Percentiles rank a stretch among this genome's conserved stretches.
Evolutionary conservation across 2,113 vertebrate genomes (phyloP).

Genomic region (Coregonus clupeaformis): DNA sequence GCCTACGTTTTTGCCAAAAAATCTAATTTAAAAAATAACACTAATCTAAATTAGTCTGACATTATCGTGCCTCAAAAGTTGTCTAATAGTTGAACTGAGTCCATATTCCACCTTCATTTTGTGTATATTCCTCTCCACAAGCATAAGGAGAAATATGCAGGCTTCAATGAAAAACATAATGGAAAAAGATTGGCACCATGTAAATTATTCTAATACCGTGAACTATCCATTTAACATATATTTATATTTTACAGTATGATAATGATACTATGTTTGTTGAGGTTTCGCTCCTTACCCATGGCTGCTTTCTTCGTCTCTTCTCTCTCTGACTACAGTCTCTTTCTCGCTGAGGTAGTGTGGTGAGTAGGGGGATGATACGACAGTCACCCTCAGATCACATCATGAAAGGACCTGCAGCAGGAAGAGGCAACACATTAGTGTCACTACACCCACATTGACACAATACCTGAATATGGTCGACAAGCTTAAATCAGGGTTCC

Average conservation of each 20-base stretch:
- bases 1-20: too few species aligned
- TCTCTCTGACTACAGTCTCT: not conserved
- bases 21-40: too few species aligned
- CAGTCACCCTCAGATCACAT: conserved; percentile 1
- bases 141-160: too few species aligned
- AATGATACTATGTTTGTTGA: not conserved
- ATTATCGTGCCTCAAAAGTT: too few species aligned
- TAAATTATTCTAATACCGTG: too few species aligned
- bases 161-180: not conserved
- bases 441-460: not conserved
- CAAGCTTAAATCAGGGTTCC: not conserved
- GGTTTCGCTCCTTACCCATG: not conserved
- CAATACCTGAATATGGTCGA: not conserved
- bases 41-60: too few species aligned
- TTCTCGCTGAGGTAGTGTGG: not conserved
- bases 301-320: not conserved
- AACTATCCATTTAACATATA: too few species aligned
- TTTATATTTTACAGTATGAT: not conserved
- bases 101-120: too few species aligned
- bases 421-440: not conserved
- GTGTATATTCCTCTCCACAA: too few species aligned
- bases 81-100: too few species aligned
- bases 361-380: not conserved
- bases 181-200: too few species aligned
- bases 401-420: not conserved